These are phyloP conservation scores for Meteorus colon DNA, from an alignment of 2,888 invertebrate species.

Conservation along the genomic window DNA sequence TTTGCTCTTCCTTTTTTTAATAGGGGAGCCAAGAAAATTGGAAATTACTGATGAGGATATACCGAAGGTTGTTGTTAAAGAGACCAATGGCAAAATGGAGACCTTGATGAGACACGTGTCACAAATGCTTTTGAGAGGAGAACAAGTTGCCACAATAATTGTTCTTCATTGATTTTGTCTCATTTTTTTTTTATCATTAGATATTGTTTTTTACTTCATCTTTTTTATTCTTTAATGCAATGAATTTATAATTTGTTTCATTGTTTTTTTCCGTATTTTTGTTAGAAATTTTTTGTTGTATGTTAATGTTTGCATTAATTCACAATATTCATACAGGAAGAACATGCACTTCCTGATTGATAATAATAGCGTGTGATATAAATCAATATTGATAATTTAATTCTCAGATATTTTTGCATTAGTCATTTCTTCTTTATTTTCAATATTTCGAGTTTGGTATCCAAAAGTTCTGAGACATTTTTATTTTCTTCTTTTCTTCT, in stretches of 20 bases:
- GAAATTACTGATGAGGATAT: slow-evolving; percentile 74
- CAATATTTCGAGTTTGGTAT: too few relatives aligned
- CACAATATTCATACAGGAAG: not conserved
- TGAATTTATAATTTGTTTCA: not conserved
- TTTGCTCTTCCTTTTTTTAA: slow-evolving; percentile 14
- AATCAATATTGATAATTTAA: too few relatives aligned
- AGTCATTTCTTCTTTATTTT: too few relatives aligned
- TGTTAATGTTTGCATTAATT: not conserved
- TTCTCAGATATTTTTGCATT: too few relatives aligned
- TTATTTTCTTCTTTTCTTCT: too few relatives aligned
- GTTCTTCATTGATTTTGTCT: slow-evolving; percentile 61
- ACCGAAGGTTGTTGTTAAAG: slow-evolving; percentile 77
- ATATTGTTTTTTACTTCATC: not conserved
- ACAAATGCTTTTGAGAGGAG: slow-evolving; percentile 84
- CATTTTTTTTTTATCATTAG: not conserved
- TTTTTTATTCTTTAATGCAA: not conserved
- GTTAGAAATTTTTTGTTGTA: not conserved
- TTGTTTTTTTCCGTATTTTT: not conserved
- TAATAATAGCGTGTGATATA: too few relatives aligned
- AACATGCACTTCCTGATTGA: too few relatives aligned
- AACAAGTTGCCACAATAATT: slow-evolving; percentile 81
- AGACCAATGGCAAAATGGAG: slow-evolving; percentile 78
- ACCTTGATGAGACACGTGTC: slow-evolving; percentile 81
- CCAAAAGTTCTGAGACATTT: too few relatives aligned
- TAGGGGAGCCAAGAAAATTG: slow-evolving; percentile 60